Evolutionary conservation across 2,113 vertebrate species (phyloP).

Genomic region (Vulpes ferrilata): DNA sequence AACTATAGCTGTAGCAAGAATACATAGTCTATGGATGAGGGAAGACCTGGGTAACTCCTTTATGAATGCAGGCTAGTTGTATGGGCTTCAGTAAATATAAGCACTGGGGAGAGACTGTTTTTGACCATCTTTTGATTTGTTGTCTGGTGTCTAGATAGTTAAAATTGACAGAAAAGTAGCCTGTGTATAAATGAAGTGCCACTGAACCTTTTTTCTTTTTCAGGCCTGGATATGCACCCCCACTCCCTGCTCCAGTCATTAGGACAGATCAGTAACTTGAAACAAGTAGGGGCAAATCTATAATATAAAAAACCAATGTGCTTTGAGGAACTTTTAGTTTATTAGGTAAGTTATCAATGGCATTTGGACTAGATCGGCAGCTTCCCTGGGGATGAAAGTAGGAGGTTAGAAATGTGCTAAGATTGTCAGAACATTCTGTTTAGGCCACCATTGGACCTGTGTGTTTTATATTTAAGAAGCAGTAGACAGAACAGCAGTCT

Average conservation of each 20-base stretch:
- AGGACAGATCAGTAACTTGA: not conserved
- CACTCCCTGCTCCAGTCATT: not conserved
- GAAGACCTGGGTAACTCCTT: not conserved
- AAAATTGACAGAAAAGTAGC: not conserved
- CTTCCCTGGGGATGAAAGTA: not conserved
- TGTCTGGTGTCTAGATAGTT: not conserved
- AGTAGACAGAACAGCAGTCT: not conserved
- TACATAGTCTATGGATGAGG: not conserved
- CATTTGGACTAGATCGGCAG: not conserved
- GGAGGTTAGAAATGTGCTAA: not conserved
- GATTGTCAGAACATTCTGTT: not conserved
- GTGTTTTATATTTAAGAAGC: not conserved
- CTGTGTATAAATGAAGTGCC: not conserved
- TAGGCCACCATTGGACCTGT: not conserved
- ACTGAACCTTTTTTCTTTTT: not conserved
- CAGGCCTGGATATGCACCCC: not conserved
- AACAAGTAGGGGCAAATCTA: not conserved
- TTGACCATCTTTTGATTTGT: slow-evolving; percentile 16
- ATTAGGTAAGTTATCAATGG: not conserved
- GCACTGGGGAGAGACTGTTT: not conserved
- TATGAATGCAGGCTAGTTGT: not conserved
- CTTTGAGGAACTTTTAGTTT: slow-evolving; percentile 29
- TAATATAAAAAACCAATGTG: not conserved
- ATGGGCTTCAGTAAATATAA: not conserved
- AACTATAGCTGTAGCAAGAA: not conserved